A percentile compares a stretch with the other conserved stretches of the same genome.
Evolutionary conservation across 2,888 invertebrate species (phyloP).

Genomic region (Spodoptera exigua): DNA sequence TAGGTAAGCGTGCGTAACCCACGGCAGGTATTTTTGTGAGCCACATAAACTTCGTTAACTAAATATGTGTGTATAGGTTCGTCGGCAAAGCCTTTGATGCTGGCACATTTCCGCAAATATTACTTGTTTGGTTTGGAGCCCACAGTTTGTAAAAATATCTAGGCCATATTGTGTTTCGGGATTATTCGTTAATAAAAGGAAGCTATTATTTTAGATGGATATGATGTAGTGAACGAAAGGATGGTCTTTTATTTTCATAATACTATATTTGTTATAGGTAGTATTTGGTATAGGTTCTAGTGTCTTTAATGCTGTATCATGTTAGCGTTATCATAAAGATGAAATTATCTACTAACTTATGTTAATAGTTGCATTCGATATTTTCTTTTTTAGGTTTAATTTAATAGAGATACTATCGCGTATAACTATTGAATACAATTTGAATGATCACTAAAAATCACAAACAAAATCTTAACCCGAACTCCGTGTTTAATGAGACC

Average conservation of each 20-base stretch:
- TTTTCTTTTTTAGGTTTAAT: too few species aligned
- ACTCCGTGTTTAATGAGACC: too few species aligned
- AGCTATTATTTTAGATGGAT: conserved; percentile 6
- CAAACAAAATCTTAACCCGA: too few species aligned
- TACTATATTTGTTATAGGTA: background rate
- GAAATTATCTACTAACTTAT: too few species aligned
- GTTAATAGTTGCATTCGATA: too few species aligned
- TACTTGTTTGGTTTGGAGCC: conserved; percentile 25
- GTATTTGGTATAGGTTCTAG: too few species aligned
- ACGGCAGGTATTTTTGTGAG: conserved; percentile 17
- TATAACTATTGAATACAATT: too few species aligned
- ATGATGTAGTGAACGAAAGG: background rate
- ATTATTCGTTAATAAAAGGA: background rate
- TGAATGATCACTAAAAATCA: too few species aligned
- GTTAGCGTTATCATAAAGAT: too few species aligned
- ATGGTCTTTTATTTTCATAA: conserved; percentile 1
- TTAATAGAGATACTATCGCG: too few species aligned
- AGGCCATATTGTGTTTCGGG: background rate
- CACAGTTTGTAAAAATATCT: conserved; percentile 26
- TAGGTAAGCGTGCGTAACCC: conserved; percentile 6
- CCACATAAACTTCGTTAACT: conserved; percentile 32
- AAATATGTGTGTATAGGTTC: conserved; percentile 25
- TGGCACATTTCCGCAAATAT: conserved; percentile 34
- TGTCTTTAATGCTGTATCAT: too few species aligned
- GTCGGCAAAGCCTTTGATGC: conserved; percentile 34